phyloP scores from a whole-genome alignment of 2,113 vertebrate species.

The Callopanchax toddi region DNA sequence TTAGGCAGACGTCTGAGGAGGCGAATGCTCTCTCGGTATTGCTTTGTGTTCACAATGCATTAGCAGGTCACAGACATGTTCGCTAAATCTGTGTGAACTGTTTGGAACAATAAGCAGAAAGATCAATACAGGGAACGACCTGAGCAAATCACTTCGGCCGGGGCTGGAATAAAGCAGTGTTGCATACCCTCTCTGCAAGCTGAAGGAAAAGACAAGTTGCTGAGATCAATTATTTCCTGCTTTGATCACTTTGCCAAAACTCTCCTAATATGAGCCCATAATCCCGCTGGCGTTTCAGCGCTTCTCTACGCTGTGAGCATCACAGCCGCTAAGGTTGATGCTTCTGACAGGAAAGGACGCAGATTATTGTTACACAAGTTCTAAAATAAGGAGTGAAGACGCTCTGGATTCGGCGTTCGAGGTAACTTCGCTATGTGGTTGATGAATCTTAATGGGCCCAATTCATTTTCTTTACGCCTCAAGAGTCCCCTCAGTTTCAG shows the following conservation, averaged over 20 bases:
- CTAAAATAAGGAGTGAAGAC: slow-evolving; percentile 36
- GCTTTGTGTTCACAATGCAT: slow-evolving; percentile 61
- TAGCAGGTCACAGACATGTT: slow-evolving; percentile 35
- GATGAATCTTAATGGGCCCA: slow-evolving; percentile 77
- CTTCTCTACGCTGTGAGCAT: slow-evolving; percentile 17
- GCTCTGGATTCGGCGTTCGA: slow-evolving; percentile 47
- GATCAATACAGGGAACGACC: slow-evolving; percentile 54
- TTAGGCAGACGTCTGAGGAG: slow-evolving; percentile 22
- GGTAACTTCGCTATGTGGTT: slow-evolving; percentile 59
- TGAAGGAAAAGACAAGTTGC: slow-evolving; percentile 26
- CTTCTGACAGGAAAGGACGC: slow-evolving; percentile 62
- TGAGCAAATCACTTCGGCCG: slow-evolving; percentile 44
- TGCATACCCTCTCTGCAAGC: slow-evolving; percentile 7
- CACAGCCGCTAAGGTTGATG: slow-evolving; percentile 51
- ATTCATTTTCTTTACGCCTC: slow-evolving; percentile 75
- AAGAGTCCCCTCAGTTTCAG: slow-evolving; percentile 66
- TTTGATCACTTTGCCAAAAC: slow-evolving; percentile 50
- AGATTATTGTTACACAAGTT: slow-evolving; percentile 27
- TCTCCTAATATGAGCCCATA: slow-evolving; percentile 37
- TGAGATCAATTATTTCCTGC: slow-evolving; percentile 51
- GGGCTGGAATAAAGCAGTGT: slow-evolving; percentile 30
- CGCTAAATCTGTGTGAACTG: slow-evolving; percentile 56
- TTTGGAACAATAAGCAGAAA: slow-evolving; percentile 39
- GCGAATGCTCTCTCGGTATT: slow-evolving; percentile 31
- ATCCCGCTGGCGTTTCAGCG: slow-evolving; percentile 30